Percentiles rank a stretch among this genome's conserved stretches.
phyloP scores from a whole-genome alignment of 2,113 vertebrate genomes.

The Corynorhinus townsendii region DNA sequence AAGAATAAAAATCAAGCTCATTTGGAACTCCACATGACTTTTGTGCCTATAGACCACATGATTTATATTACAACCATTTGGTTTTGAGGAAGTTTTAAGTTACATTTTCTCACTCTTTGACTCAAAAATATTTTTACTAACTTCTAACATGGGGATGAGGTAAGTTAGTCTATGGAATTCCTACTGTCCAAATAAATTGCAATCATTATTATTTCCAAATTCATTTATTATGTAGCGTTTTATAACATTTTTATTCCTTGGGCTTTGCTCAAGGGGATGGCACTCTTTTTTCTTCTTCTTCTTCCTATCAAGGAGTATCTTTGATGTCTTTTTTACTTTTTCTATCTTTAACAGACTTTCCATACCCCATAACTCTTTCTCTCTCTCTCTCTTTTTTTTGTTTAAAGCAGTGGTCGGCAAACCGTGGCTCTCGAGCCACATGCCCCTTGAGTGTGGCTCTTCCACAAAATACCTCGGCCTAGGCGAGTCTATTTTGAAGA shows the following conservation, averaged over 20 bases:
- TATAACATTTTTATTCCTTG: neutral
- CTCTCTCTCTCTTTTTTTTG: no score
- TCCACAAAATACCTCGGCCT: no score
- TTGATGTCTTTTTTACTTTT: no score
- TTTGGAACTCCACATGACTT: neutral
- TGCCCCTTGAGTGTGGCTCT: no score
- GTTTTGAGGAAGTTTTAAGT: neutral
- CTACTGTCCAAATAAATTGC: neutral
- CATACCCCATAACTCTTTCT: no score
- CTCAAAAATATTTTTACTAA: neutral
- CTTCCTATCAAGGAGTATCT: no score
- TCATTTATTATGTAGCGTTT: neutral
- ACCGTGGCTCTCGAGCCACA: no score
- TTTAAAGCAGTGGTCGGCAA: no score
- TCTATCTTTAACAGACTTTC: no score
- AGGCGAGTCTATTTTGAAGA: no score
- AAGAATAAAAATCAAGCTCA: neutral
- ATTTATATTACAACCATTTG: neutral
- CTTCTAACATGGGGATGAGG: neutral
- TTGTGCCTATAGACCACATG: neutral
- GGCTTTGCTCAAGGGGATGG: neutral
- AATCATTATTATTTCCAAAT: neutral
- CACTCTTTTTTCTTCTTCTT: neutral
- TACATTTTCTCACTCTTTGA: neutral
- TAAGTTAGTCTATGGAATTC: neutral